These are phyloP conservation scores for Zygaena filipendulae DNA, from an alignment of 2,888 invertebrate genomes.

Conservation along the genomic window DNA sequence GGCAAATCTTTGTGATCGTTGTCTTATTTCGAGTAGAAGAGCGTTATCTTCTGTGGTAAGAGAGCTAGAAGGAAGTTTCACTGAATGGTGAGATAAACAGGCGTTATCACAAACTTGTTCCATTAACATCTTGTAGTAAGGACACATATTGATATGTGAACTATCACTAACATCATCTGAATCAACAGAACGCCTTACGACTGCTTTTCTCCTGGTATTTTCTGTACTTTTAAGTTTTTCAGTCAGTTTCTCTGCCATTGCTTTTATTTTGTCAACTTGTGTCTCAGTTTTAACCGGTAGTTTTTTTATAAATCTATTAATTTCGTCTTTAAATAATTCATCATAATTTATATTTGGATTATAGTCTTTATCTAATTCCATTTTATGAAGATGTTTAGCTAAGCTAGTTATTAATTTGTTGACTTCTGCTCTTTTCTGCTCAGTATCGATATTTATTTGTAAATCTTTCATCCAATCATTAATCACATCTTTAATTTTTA, in stretches of 20 bases:
- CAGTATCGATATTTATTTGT: slow-evolving; percentile 20
- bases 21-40: slow-evolving; percentile 26
- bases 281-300: slow-evolving; percentile 21
- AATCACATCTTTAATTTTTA: slow-evolving; percentile 30
- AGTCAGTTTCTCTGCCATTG: slow-evolving; percentile 20
- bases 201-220: too few relatives aligned
- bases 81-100: too few relatives aligned
- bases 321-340: slow-evolving; percentile 21
- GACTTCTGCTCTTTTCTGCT: slow-evolving; percentile 10
- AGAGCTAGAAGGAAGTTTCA: slow-evolving; percentile 20
- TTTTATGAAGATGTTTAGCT: slow-evolving; percentile 27
- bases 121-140: too few relatives aligned
- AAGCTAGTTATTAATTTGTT: slow-evolving; percentile 27
- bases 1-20: slow-evolving; percentile 16
- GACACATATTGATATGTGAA: too few relatives aligned
- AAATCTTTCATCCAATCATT: slow-evolving; percentile 28
- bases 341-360: slow-evolving; percentile 14
- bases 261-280: slow-evolving; percentile 15
- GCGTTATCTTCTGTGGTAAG: slow-evolving; percentile 26
- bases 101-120: too few relatives aligned
- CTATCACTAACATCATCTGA: too few relatives aligned
- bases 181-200: too few relatives aligned
- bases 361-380: slow-evolving; percentile 24
- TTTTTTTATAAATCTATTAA: slow-evolving; percentile 29
- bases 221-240: slow-evolving; percentile 22